Evolutionary conservation across 2,888 invertebrate species (phyloP), one percentile per base, ranked within the genome.

Genomic region (Trilocha varians): DNA sequence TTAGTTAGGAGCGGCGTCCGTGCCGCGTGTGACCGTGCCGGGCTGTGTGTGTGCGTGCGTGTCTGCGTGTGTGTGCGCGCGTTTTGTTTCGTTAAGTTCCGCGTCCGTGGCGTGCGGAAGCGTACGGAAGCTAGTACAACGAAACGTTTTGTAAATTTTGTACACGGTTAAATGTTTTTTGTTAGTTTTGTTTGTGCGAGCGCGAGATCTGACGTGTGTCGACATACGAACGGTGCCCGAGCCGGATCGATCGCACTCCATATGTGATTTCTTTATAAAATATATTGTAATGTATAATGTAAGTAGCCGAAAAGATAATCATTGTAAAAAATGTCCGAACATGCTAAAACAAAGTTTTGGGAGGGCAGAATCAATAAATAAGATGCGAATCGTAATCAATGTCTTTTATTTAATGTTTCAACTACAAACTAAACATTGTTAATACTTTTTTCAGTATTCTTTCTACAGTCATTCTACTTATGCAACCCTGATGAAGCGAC

Each of bases 281-380:
- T 36, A 34, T 69, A 72, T 64, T 82, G 76, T 79, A 80, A 78
- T 77, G 77, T 82, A 70, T 47, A 65, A 68, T 80, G 71, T 82
- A 84, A 83, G 83, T 85, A 85, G 84, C 72, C 71, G 77, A 79
- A 82, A 75, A 78, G 74, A 78, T 82, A 74, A 84, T 78, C 74
- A 75, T 68, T 78, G 80, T 80, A 78, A 25, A 25, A 25, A 25
- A 6, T 70, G 80, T 84, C 85, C 84, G 56, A 74, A 69, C 80
- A 62, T 74, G 73, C 73, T 66, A 74, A 76, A 75, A 78, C 72
- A 72, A 73, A 73, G 72, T 77, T 79, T 71, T 75, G 74, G 69
- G 70, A 78, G 82, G 79, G 82, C 80, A 73, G 76, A n/a, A 82
- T 78, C 76, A 84, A 84, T 85, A 85, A 85, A 86, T 83, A 80